Percentiles rank a stretch among this genome's conserved stretches.
Conservation (phyloP, 2,888 invertebrate species). For the Prostheceraeus crozeri region DNA sequence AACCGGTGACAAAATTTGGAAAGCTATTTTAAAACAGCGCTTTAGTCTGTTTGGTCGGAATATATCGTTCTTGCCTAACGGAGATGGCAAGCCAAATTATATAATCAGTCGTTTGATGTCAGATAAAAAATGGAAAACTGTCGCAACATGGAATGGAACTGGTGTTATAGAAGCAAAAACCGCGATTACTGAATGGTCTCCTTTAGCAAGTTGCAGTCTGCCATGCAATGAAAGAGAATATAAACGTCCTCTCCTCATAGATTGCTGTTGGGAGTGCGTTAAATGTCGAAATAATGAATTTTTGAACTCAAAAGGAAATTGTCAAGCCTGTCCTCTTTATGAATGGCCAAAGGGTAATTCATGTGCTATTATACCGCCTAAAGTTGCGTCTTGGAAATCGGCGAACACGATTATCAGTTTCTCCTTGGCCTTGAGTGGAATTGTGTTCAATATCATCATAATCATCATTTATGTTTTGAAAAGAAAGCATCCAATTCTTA, state of each 20-base stretch:
- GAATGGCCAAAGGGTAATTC: not conserved
- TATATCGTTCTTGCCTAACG: slow-evolving; percentile 2
- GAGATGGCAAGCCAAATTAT: no score
- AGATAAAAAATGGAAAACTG: not conserved
- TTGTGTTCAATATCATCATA: not conserved
- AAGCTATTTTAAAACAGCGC: no score
- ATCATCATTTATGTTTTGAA: not conserved
- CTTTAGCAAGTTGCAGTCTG: not conserved
- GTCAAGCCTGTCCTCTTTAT: slow-evolving; percentile 9
- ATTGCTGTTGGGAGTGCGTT: slow-evolving; percentile 16
- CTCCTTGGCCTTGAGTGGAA: not conserved
- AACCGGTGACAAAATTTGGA: not conserved
- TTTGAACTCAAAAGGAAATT: not conserved
- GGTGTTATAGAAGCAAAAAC: no score
- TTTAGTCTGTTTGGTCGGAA: not conserved
- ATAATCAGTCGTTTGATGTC: not conserved
- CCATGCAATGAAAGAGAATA: not conserved
- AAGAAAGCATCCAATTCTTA: slow-evolving; percentile 2
- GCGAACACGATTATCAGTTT: not conserved
- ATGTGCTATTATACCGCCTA: not conserved
- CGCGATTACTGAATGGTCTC: not conserved
- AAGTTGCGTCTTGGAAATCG: not conserved
- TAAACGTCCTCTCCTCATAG: not conserved
- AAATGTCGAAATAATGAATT: slow-evolving; percentile 20
- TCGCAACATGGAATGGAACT: no score